Percentiles rank a stretch among this genome's conserved stretches.
Evolutionary conservation across 2,888 invertebrate species (phyloP).

Genomic region (Carpatolechia fugitivella): DNA sequence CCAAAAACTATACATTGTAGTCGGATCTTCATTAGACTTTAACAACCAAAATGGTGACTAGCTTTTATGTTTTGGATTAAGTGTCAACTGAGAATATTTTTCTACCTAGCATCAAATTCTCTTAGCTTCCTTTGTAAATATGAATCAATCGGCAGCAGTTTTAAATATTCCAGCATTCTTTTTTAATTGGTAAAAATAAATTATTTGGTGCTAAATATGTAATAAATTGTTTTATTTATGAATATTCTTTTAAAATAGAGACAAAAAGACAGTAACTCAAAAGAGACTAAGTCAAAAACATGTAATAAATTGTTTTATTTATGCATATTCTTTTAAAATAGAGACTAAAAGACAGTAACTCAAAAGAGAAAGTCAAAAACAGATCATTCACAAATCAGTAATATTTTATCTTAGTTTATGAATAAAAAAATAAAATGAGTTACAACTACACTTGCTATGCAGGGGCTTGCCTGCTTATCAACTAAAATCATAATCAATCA

Average conservation of each 20-base stretch:
- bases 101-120: not conserved
- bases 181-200: slow-evolving; percentile 49
- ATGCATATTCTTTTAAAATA: slow-evolving; percentile 29
- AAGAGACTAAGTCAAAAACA: too few relatives aligned
- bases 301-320: slow-evolving; percentile 30
- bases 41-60: not conserved
- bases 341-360: too few relatives aligned
- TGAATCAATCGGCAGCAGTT: slow-evolving; percentile 14
- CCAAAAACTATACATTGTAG: too few relatives aligned
- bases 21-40: too few relatives aligned
- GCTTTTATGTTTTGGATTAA: not conserved
- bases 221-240: slow-evolving; percentile 32
- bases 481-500: too few relatives aligned
- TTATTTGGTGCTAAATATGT: slow-evolving; percentile 67
- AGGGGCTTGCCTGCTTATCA: too few relatives aligned
- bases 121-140: slow-evolving; percentile 17
- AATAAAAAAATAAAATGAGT: too few relatives aligned
- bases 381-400: too few relatives aligned
- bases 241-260: slow-evolving; percentile 29
- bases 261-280: too few relatives aligned
- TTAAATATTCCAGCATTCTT: slow-evolving; percentile 26
- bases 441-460: too few relatives aligned
- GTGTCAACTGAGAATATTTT: not conserved
- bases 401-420: too few relatives aligned
- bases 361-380: too few relatives aligned